A percentile compares a stretch with the other conserved stretches of the same genome.
phyloP scores from a whole-genome alignment of 2,888 invertebrate genomes.

The Oegoconia quadripuncta region DNA sequence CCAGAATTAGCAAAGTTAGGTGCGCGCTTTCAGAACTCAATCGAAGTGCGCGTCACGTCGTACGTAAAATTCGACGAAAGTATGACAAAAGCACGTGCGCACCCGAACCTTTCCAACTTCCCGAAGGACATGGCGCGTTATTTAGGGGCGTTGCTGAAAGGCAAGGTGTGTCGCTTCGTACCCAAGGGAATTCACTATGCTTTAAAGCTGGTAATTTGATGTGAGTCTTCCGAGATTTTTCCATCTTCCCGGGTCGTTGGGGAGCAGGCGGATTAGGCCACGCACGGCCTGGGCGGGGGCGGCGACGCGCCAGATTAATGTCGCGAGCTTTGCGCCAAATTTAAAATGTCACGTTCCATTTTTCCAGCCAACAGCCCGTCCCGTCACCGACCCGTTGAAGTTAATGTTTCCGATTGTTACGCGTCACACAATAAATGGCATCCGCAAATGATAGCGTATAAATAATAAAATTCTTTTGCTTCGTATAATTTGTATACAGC shows the following conservation, averaged over 20 bases:
- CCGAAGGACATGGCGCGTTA: constrained; percentile 70
- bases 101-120: constrained; percentile 68
- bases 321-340: constrained; percentile 72
- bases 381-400: constrained; percentile 52
- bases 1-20: constrained; percentile 57
- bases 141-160: constrained; percentile 71
- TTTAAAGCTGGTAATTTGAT: constrained; percentile 78
- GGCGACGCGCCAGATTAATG: constrained; percentile 75
- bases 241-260: constrained; percentile 70
- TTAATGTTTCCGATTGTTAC: constrained; percentile 53
- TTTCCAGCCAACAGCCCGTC: constrained; percentile 61
- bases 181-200: constrained; percentile 69
- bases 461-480: too few species aligned
- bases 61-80: constrained; percentile 70
- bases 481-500: too few species aligned
- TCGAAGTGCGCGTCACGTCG: constrained; percentile 70
- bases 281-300: constrained; percentile 65
- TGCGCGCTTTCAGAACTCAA: constrained; percentile 60
- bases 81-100: constrained; percentile 75
- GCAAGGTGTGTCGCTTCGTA: constrained; percentile 68
- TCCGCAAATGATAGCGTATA: not conserved
- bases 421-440: constrained; percentile 20
- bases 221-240: constrained; percentile 75
- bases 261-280: constrained; percentile 70
- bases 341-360: constrained; percentile 76